phyloP scores from a whole-genome alignment of 2,797 vertebrate species.

The Streptopelia turtur region DNA sequence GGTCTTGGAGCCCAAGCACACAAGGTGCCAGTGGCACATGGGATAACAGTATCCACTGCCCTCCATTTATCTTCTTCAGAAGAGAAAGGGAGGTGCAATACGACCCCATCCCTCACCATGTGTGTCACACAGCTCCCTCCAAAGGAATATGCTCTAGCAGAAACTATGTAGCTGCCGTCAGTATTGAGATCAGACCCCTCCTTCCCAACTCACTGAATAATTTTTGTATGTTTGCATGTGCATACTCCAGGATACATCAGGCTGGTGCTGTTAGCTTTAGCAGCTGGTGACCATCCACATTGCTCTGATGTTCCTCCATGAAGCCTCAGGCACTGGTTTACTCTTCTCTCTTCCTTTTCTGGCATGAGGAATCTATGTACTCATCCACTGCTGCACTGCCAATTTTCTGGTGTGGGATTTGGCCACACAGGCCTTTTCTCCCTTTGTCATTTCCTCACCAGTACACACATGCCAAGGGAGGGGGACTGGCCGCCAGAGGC shows the following conservation, averaged over 20 bases:
- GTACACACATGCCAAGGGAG: neutral
- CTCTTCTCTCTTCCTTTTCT: neutral
- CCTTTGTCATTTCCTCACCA: neutral
- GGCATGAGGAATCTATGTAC: neutral
- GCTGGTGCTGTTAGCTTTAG: neutral
- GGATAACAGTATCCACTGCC: neutral
- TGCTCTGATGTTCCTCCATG: neutral
- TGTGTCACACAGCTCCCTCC: neutral
- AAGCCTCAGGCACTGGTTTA: neutral
- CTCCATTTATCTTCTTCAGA: neutral
- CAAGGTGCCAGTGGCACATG: neutral
- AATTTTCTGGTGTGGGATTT: slow-evolving; percentile 30
- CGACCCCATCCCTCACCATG: neutral
- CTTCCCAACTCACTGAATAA: neutral
- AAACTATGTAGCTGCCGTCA: neutral
- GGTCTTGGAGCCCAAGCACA: neutral
- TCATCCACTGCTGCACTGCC: neutral
- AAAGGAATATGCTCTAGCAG: neutral
- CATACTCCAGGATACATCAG: neutral
- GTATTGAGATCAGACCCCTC: neutral
- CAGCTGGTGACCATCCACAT: neutral
- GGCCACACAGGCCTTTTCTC: neutral
- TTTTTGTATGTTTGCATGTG: neutral
- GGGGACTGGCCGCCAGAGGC: neutral
- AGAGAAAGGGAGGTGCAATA: neutral